Evolutionary conservation across 1,140 invertebrate genomes (phyloP).

Genomic region (Ooceraea biroi): DNA sequence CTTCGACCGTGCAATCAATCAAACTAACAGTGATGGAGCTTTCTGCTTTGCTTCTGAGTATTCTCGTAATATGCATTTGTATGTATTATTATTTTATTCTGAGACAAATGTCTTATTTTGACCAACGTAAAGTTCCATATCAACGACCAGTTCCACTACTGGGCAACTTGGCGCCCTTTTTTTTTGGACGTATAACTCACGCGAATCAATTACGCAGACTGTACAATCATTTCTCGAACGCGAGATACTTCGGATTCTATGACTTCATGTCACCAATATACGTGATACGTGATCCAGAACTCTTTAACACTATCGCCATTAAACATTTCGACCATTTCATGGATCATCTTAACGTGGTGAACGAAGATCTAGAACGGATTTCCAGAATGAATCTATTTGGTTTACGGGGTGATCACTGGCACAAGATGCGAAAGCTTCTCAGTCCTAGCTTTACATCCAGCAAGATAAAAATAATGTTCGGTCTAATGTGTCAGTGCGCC

Average conservation of each 20-base stretch:
- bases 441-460: constrained; percentile 53
- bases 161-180: no score
- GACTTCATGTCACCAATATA: not conserved
- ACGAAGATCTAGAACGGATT: constrained; percentile 16
- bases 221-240: not conserved
- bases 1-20: no score
- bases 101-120: no score
- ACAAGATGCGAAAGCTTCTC: constrained; percentile 47
- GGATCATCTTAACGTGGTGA: constrained; percentile 23
- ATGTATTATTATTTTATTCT: no score
- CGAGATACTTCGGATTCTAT: constrained; percentile 57
- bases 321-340: constrained; percentile 65
- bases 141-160: no score
- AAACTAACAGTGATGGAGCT: no score
- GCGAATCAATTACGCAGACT: not conserved
- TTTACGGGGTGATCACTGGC: constrained; percentile 30
- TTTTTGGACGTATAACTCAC: not conserved
- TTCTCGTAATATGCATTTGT: no score
- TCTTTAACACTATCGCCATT: constrained; percentile 32
- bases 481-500: constrained; percentile 35
- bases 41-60: no score
- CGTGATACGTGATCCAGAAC: constrained; percentile 52
- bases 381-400: constrained; percentile 36
- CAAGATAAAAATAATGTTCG: constrained; percentile 62
- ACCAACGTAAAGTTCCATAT: no score